phyloP scores from a whole-genome alignment of 92 coral and sea anemone genomes.

The Parazoanthus swiftii region DNA sequence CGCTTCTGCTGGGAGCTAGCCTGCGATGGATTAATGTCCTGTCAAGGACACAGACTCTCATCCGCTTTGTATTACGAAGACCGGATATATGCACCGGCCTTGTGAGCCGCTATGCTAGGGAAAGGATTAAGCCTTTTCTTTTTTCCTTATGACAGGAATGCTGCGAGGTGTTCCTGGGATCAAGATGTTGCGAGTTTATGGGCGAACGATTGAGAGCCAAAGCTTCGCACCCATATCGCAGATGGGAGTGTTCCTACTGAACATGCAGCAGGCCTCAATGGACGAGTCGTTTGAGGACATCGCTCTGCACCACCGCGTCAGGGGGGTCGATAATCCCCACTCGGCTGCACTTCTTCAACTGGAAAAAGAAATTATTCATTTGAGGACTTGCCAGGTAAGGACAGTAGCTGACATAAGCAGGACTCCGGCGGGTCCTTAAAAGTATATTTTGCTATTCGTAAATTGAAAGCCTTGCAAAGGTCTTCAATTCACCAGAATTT shows the following conservation, averaged over 20 bases:
- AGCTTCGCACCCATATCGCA: constrained; percentile 56
- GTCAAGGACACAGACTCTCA: too few species aligned
- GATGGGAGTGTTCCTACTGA: constrained; percentile 28
- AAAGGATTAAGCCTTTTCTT: too few species aligned
- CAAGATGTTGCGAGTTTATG: constrained; percentile 71
- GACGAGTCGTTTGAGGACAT: constrained; percentile 59
- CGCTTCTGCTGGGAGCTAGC: too few species aligned
- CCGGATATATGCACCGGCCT: too few species aligned
- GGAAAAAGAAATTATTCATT: constrained; percentile 50
- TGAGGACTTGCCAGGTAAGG: constrained; percentile 36
- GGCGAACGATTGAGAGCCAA: constrained; percentile 70
- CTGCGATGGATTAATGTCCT: too few species aligned
- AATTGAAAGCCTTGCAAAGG: too few species aligned
- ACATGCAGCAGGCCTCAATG: constrained; percentile 38
- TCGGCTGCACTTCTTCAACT: constrained; percentile 53
- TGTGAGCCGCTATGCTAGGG: too few species aligned
- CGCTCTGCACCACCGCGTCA: constrained; percentile 83
- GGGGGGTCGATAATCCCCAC: constrained; percentile 69
- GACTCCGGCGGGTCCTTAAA: too few species aligned
- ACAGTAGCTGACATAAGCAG: not conserved
- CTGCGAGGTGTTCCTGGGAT: constrained; percentile 55
- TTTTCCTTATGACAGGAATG: constrained; percentile 60
- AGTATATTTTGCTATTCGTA: too few species aligned
- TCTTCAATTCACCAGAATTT: too few species aligned
- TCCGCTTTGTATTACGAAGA: too few species aligned